A percentile compares a stretch with the other conserved stretches of the same genome.
Evolutionary conservation across 2,888 invertebrate genomes (phyloP).

Genomic region (Dioctria rufipes): DNA sequence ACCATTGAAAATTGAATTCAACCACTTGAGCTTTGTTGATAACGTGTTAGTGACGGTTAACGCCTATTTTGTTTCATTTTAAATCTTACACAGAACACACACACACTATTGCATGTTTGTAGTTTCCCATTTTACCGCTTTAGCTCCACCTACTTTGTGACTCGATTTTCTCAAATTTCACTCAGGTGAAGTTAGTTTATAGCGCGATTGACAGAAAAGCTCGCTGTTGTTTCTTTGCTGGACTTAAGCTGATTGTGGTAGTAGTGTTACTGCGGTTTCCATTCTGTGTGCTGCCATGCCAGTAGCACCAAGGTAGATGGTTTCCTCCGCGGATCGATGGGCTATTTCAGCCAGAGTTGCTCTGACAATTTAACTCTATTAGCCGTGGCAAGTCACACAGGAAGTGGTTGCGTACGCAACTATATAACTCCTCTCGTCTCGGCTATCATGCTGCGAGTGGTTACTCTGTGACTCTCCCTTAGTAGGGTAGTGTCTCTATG

Average conservation of each 20-base stretch:
- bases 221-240: neutral
- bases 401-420: constrained; percentile 51
- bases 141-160: constrained; percentile 11
- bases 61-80: constrained; percentile 16
- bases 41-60: constrained; percentile 17
- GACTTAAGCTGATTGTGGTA: neutral
- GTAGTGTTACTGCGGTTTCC: constrained; percentile 52
- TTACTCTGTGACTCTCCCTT: neutral
- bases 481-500: neutral
- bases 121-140: constrained; percentile 25
- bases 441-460: too few relatives aligned
- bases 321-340: constrained; percentile 35
- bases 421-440: constrained; percentile 12
- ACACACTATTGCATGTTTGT: neutral
- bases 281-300: constrained; percentile 13
- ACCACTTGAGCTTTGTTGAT: constrained; percentile 22
- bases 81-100: neutral
- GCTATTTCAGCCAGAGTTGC: constrained; percentile 17
- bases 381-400: neutral
- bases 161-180: neutral
- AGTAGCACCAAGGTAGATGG: too few relatives aligned
- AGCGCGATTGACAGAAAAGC: constrained; percentile 13
- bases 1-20: neutral
- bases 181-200: neutral
- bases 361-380: neutral